These are phyloP conservation scores for Ceratina australensis DNA, from an alignment of 1,140 invertebrate species.

Conservation along the genomic window DNA sequence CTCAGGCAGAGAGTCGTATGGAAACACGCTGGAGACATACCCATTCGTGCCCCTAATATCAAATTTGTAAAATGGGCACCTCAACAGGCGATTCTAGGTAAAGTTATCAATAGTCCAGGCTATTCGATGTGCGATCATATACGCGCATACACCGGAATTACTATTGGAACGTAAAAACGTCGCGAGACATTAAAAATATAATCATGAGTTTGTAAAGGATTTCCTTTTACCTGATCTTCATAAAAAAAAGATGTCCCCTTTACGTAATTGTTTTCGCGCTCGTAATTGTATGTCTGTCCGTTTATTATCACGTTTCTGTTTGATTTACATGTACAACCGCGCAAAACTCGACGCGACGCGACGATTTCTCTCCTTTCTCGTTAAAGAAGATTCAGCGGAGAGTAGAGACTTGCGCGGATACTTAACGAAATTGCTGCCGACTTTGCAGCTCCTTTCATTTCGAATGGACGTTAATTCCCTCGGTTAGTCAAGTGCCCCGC, in stretches of 20 bases:
- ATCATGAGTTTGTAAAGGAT: not conserved
- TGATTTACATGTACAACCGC: conserved; percentile 35
- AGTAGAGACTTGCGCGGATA: conserved; percentile 15
- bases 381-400: conserved; percentile 36
- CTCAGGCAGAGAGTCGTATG: conserved; percentile 83
- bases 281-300: conserved; percentile 11
- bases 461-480: conserved; percentile 40
- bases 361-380: conserved; percentile 24
- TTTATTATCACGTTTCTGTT: conserved; percentile 47
- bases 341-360: conserved; percentile 17
- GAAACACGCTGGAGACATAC: conserved; percentile 80
- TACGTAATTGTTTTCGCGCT: not conserved
- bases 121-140: not conserved
- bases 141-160: not conserved
- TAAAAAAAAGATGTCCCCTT: not conserved
- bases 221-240: not conserved
- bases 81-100: conserved; percentile 84
- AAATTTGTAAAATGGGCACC: conserved; percentile 84
- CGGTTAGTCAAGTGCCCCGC: conserved; percentile 15
- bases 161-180: not conserved
- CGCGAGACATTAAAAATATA: not conserved
- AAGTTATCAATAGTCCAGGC: conserved; percentile 28
- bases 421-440: conserved; percentile 45
- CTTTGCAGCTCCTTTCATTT: conserved; percentile 36
- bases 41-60: conserved; percentile 80